Evolutionary conservation across 30 jellyfish, hydroid and myxozoan genomes (phyloP).

Genomic region (Hydra vulgaris): DNA sequence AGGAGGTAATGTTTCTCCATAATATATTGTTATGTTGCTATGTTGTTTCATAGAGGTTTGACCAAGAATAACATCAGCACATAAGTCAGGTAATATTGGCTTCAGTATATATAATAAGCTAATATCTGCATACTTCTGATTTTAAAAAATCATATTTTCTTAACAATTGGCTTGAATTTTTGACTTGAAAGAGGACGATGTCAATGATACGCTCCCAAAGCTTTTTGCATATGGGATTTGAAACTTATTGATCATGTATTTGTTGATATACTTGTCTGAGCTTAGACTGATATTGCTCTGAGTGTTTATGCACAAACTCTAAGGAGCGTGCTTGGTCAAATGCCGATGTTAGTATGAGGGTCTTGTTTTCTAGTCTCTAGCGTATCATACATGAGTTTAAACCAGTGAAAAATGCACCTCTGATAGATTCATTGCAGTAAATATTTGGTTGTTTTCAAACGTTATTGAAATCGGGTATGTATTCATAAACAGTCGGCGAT

Average conservation of each 20-base stretch:
- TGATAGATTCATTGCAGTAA: conserved; percentile 27
- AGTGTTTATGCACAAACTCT: not conserved
- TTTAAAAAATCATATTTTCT: not conserved
- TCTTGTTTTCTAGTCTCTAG: conserved; percentile 18
- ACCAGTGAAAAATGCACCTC: conserved; percentile 47
- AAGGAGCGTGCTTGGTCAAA: not conserved
- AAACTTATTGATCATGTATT: not conserved
- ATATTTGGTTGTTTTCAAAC: conserved; percentile 31
- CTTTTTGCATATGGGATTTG: not conserved
- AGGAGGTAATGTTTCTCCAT: too few relatives aligned
- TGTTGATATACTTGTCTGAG: not conserved
- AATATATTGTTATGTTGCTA: too few relatives aligned
- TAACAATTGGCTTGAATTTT: not conserved
- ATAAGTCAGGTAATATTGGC: too few relatives aligned
- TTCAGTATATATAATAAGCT: too few relatives aligned
- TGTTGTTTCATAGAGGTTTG: too few relatives aligned
- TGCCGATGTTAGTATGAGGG: not conserved
- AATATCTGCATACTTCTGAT: too few relatives aligned
- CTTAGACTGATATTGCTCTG: not conserved
- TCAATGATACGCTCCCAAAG: not conserved
- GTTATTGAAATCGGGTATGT: conserved; percentile 21
- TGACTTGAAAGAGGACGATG: not conserved
- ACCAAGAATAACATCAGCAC: too few relatives aligned
- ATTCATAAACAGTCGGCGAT: conserved; percentile 13
- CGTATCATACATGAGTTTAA: conserved; percentile 31